These are phyloP conservation scores for Pungitius pungitius DNA, from an alignment of 2,113 vertebrate genomes.

Conservation along the genomic window DNA sequence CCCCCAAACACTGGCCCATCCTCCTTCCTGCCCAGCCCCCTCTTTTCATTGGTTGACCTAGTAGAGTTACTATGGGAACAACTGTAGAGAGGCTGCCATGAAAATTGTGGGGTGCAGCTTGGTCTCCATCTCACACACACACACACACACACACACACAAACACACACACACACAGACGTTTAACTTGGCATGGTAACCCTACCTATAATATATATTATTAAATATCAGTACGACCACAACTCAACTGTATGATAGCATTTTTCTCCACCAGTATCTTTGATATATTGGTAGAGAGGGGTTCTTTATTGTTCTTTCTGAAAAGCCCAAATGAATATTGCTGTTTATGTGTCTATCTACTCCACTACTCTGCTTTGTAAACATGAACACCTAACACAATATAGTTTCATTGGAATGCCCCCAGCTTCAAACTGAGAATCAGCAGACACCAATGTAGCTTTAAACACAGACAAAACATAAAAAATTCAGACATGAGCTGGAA, in stretches of 20 bases:
- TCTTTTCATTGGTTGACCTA: constrained; percentile 85
- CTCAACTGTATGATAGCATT: too few relatives aligned
- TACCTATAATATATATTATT: not conserved
- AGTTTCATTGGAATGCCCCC: not conserved
- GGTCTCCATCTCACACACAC: constrained; percentile 35
- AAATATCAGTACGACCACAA: too few relatives aligned
- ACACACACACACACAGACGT: not conserved
- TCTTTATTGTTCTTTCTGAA: not conserved
- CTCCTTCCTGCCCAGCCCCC: constrained; percentile 74
- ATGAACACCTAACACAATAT: not conserved
- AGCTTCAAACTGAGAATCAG: not conserved
- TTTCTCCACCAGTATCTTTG: not conserved
- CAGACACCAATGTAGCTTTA: not conserved
- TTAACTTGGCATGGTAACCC: constrained; percentile 27
- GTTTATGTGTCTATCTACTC: not conserved
- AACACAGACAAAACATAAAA: not conserved
- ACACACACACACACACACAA: constrained; percentile 9
- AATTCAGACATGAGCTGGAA: not conserved
- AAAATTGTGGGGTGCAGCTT: constrained; percentile 71
- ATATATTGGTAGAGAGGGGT: not conserved
- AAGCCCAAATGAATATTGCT: not conserved
- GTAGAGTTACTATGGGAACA: constrained; percentile 83
- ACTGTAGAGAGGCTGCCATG: constrained; percentile 74
- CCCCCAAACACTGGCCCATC: constrained; percentile 41
- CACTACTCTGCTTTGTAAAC: not conserved